Evolutionary conservation across 2,888 invertebrate species (phyloP).

Genomic region (Cheilosia soror): DNA sequence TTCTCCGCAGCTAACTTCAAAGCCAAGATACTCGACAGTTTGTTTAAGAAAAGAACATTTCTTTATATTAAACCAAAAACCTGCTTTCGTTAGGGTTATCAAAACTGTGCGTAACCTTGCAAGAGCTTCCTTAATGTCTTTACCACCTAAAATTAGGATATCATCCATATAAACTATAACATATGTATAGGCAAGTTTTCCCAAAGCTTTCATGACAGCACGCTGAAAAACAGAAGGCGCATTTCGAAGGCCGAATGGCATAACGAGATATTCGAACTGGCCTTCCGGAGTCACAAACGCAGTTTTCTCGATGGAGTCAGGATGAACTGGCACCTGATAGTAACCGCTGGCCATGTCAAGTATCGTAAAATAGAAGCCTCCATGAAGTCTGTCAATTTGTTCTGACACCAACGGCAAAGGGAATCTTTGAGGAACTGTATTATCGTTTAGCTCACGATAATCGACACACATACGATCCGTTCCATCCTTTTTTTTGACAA

Average conservation of each 20-base stretch:
- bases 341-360: constrained; percentile 40
- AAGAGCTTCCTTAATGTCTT: constrained; percentile 27
- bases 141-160: constrained; percentile 10
- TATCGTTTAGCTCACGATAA: constrained; percentile 12
- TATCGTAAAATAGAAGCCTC: constrained; percentile 19
- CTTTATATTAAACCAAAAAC: constrained; percentile 36
- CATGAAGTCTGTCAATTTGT: constrained; percentile 17
- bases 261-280: constrained; percentile 32
- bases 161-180: constrained; percentile 58
- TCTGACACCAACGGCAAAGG: not conserved
- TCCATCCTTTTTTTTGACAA: constrained; percentile 9
- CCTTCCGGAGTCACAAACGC: constrained; percentile 37
- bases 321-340: constrained; percentile 34
- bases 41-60: constrained; percentile 29
- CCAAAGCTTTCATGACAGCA: constrained; percentile 24
- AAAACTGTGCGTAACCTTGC: constrained; percentile 41
- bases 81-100: constrained; percentile 26
- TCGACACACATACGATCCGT: constrained; percentile 10
- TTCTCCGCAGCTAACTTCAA: constrained; percentile 10
- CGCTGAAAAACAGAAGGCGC: constrained; percentile 43
- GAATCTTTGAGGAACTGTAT: not conserved
- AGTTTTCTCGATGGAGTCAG: constrained; percentile 32
- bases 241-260: constrained; percentile 45
- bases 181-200: constrained; percentile 7
- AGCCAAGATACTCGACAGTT: constrained; percentile 44